Evolutionary conservation across 1,140 invertebrate species (phyloP), one percentile per base, ranked within the genome.

Genomic region (Cydia splendana): DNA sequence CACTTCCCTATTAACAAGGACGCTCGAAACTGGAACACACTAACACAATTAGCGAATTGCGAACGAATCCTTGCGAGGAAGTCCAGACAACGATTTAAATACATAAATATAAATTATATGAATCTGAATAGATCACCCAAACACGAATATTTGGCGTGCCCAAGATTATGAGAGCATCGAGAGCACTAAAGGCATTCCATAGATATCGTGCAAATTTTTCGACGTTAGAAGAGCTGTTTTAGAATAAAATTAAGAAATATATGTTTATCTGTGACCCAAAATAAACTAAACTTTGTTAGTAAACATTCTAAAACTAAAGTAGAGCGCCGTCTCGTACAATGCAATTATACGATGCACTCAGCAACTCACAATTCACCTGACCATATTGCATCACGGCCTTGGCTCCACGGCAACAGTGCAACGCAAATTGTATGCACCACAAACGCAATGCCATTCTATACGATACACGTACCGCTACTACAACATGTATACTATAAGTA

Each of bases 311-410:
- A 18, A 65, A 65, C 12, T 30, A 30, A 65, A 28, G 65, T 30
- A 30, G 28, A 67, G 67, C 7, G 34, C n/a, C 34, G 80, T 42
- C 15, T 77, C 75, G 76, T 79, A 78, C 87, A 82, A 88, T 82
- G 88, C 84, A 87, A 89, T 87, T 82, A 82, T 80, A 76, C 82
- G 82, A 84, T 85, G 85, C 85, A 87, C 82, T 83, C 81, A 77
- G 77, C 75, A 86, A 87, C 78, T 80, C 86, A 83, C 84, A 83
- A 84, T 85, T 83, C 85, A 87, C 86, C 79, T 85, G 83, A 77
- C 81, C 78, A 82, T 79, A 87, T 91, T 90, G 85, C 89, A 90
- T 87, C 88, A 88, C 82, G 88, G 83, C 90, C 90, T 92, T 91
- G 87, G 85, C 79, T 77, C 80, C 84, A 88, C 84, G 85, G 88